Evolutionary conservation across 64 coral and sea anemone genomes (phyloP), one percentile per base, ranked within the genome.

Genomic region (Porites lutea): DNA sequence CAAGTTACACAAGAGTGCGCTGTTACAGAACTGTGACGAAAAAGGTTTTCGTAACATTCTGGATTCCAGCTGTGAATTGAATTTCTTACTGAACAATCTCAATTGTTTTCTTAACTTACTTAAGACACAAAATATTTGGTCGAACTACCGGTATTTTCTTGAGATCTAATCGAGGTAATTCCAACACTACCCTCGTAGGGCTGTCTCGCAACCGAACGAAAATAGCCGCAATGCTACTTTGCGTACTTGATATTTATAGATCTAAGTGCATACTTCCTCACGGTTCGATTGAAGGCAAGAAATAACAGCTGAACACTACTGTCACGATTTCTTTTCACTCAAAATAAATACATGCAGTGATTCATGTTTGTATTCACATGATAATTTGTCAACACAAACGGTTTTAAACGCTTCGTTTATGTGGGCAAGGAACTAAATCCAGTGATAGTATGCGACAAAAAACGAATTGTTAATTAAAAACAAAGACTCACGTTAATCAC

Each of bases 41-140:
- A 49, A 84, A 84, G 19, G 10, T 19, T 50, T 65, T 65, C 16
- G 61, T 62, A 50, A 47, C 45, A 4, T 37, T 6, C 8, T 49
- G 61, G 18, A 66, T 5, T 84, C 81, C 81, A 84, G 48, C 81
- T 84, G 81, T 22, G 81, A 50, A 68, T 51, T 52, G 48, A 52
- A 84, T 46, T 83, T 68, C 52, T 69, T 19, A 84, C 60, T 8
- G 9, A 15, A 14, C 5, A 74, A 45, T 50, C 2, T 66, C 11
- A 50, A 10, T 67, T 12, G 6, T 13, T 64, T 48, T 37, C 63
- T 16, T 14, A 52, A 5, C 73, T 76, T 15, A 8, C 14, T 23
- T 59, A 61, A 22, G 37, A 46, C 11, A 22, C 8, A 57, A 48
- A 63, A 62, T 81, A 76, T 61, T 81, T 61, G 23, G 2, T 5